Evolutionary conservation across 2,113 vertebrate species (phyloP), one percentile per base, ranked within the genome.

Genomic region (Mastomys coucha): DNA sequence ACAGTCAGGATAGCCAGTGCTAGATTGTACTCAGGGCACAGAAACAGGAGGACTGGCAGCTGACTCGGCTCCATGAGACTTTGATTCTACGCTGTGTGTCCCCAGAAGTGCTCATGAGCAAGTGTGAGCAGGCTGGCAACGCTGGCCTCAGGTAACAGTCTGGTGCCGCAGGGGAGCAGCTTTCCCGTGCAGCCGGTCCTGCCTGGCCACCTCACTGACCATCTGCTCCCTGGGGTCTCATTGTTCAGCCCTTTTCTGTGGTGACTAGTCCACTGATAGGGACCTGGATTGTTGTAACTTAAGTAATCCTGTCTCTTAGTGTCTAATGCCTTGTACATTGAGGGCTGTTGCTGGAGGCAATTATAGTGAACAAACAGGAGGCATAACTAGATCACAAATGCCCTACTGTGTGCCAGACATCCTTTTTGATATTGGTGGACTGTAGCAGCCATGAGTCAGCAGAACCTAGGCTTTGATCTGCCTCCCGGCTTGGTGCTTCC

Each of bases 141-240:
- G 72, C 45, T 17, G 42, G 5, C 8, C 60, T 45, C 42, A 6
- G 12, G 1, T 0, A 0, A 60, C 33, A 17, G 45, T 45, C 36
- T 6, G 4, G 10, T 1, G 0, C 10, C 28, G 19, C 17, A 14
- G 16, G 58, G 85, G 17, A n/a, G 6, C 28, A 33, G 13, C 65
- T 33, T 16, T n/a, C 39, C 53, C 7, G 24, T 33, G 2, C 1
- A 16, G 42, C 4, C 2, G 3, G 49, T 69, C 24, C 69, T 20
- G 16, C 9, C 1, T 56, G 22, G 16, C 14, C 24, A 16, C n/a
- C 20, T 75, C 45, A 9, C 49, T 60, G n/a, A 19, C n/a, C 60
- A 2, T 85, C 53, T 84, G 45, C 36, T 49, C 7, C 3, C 22
- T 67, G 69, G 56, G 22, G 58, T 28, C 65, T 86, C 42, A 63